phyloP scores from a whole-genome alignment of 2,888 invertebrate genomes.

The Megalurothrips usitatus region DNA sequence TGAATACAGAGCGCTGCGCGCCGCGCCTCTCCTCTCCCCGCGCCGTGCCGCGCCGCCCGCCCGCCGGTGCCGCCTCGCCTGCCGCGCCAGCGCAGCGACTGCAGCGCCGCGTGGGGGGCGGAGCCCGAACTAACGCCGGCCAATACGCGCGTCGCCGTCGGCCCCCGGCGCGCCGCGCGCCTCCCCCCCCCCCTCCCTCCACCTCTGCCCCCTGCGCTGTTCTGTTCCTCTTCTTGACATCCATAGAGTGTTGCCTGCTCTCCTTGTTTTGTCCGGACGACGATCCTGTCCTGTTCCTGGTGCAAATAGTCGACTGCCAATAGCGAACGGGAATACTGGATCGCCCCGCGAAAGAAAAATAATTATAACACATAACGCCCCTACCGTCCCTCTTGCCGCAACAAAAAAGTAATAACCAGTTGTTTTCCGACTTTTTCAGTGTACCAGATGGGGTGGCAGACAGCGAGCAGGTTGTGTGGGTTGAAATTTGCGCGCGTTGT shows the following conservation, averaged over 20 bases:
- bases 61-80: background rate
- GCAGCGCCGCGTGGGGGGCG: background rate
- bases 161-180: background rate
- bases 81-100: background rate
- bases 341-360: no score
- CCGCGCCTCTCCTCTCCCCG: background rate
- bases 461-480: no score
- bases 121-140: constrained; percentile 11
- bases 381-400: no score
- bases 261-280: background rate
- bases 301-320: no score
- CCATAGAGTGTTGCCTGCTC: background rate
- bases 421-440: no score
- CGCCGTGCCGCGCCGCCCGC: background rate
- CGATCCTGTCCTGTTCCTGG: no score
- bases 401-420: no score
- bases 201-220: background rate
- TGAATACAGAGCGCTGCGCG: background rate
- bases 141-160: background rate
- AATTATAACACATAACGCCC: no score
- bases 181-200: background rate
- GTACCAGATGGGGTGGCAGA: no score
- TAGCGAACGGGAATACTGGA: no score
- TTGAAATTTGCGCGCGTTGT: no score
- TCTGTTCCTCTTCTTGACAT: background rate